Base-by-base conservation (phyloP, 1,140 invertebrate genomes). In the Habropoda laboriosa region DNA sequence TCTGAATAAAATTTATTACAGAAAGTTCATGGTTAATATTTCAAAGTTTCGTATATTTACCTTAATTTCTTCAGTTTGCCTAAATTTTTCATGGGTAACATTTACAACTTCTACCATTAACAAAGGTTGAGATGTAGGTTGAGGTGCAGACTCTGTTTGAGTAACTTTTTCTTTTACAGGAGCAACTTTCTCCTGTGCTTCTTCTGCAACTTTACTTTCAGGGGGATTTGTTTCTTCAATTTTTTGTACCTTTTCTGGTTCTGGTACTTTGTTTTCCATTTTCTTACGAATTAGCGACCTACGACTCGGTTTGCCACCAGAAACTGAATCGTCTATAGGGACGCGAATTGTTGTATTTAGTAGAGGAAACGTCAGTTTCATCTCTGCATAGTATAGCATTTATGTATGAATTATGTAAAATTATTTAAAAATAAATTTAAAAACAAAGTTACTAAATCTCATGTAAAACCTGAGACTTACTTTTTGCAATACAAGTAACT, bases 61-160 rank as follows among this genome's bases (percentile, higher is more conserved):
- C 94, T 99, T 99, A 30, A 99, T 96, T 95, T 99, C 98, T 91
- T 98, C 97, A 21, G 96, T 99, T 91, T 97, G 96, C 82, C 96
- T 94, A 92, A 98, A 99, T 83, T 97, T 96, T 76, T 98, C 96
- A 90, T 98, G 97, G 45, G 95, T 94, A 57, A 99, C 91, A 94
- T 99, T 99, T 92, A 99, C 98, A 42, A 98, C 97, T 93, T 99
- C 97, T 0, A 97, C 98, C 96, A 99, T 98, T 42, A 99, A 93
- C 13, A 99, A 94, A 53, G 94, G 93, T 79, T 94, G 89, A 85
- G 81, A 12, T 70, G 27, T 35, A 85, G 80, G 12, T 88, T 91
- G 47, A 57, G 80, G n/a, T 12, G 24, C 3, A 64, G 27, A 12
- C 94, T 94, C 45, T 21, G 53, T 30, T n/a, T 40, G 2, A 66